Evolutionary conservation across 2,113 vertebrate species (phyloP).

Genomic region (Paracanthobrama guichenoti): DNA sequence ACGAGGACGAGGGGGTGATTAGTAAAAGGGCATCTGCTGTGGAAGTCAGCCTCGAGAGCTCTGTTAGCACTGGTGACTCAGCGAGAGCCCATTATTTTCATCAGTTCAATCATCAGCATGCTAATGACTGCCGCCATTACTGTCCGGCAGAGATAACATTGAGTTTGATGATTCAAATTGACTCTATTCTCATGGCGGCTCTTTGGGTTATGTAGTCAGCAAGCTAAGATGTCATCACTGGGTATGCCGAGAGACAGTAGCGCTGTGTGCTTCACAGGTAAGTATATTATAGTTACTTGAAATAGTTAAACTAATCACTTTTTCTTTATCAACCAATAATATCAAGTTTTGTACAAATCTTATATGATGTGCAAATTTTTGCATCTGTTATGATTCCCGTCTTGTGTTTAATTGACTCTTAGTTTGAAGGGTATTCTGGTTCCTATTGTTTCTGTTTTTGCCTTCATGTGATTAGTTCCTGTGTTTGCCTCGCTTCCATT

Average conservation of each 20-base stretch:
- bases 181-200: background rate
- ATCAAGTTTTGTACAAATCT: background rate
- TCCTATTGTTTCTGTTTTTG: too few species aligned
- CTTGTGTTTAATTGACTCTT: too few species aligned
- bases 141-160: slow-evolving; percentile 47
- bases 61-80: slow-evolving; percentile 47
- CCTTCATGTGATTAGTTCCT: too few species aligned
- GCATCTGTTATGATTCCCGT: too few species aligned
- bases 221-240: slow-evolving; percentile 16
- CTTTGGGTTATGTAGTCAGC: slow-evolving; percentile 24
- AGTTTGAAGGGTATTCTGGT: too few species aligned
- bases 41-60: slow-evolving; percentile 38
- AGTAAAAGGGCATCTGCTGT: slow-evolving; percentile 53
- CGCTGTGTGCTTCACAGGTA: background rate
- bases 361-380: background rate
- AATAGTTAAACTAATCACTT: background rate
- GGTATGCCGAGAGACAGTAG: background rate
- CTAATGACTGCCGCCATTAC: slow-evolving; percentile 45
- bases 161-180: slow-evolving; percentile 37
- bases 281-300: background rate
- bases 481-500: too few species aligned
- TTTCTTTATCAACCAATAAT: background rate
- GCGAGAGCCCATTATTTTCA: slow-evolving; percentile 57
- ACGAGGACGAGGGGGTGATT: slow-evolving; percentile 52
- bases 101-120: slow-evolving; percentile 52